Percentiles rank a stretch among this genome's conserved stretches.
phyloP scores from a whole-genome alignment of 2,113 vertebrate species.

The Corythoichthys intestinalis region DNA sequence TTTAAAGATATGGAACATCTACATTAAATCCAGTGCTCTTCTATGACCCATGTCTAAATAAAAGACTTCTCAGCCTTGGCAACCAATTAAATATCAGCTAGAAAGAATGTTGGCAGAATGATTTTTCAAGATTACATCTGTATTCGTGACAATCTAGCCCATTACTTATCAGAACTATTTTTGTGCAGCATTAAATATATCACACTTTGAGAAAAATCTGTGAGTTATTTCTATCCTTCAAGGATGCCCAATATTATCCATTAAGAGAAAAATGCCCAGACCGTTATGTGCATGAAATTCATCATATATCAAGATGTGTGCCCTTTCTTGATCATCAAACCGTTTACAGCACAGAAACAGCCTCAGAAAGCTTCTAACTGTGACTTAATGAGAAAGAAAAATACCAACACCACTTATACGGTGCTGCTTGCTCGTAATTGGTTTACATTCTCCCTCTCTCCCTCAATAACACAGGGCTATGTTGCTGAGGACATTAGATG shows the following conservation, averaged over 20 bases:
- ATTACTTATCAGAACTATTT: background rate
- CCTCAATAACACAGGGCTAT: constrained; percentile 19
- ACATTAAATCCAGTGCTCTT: too few species aligned
- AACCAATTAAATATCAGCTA: too few species aligned
- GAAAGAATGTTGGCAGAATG: background rate
- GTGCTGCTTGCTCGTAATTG: constrained; percentile 43
- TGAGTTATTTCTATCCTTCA: background rate
- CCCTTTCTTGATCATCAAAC: background rate
- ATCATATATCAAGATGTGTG: background rate
- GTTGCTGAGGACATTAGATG: constrained; percentile 18
- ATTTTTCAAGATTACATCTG: background rate
- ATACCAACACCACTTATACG: constrained; percentile 52
- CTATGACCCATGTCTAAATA: too few species aligned
- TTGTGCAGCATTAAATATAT: too few species aligned
- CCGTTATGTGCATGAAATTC: background rate
- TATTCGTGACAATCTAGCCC: background rate
- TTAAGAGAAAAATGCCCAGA: background rate
- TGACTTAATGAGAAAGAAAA: constrained; percentile 58
- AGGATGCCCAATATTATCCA: background rate
- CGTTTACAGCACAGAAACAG: constrained; percentile 31
- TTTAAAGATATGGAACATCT: too few species aligned
- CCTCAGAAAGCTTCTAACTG: constrained; percentile 43
- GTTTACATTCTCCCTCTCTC: constrained; percentile 22
- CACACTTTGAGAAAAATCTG: background rate
- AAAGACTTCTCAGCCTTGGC: too few species aligned